A percentile compares a stretch with the other conserved stretches of the same genome.
These are phyloP conservation scores for Chouioia cunea DNA, from an alignment of 2,888 invertebrate species.

Conservation along the genomic window DNA sequence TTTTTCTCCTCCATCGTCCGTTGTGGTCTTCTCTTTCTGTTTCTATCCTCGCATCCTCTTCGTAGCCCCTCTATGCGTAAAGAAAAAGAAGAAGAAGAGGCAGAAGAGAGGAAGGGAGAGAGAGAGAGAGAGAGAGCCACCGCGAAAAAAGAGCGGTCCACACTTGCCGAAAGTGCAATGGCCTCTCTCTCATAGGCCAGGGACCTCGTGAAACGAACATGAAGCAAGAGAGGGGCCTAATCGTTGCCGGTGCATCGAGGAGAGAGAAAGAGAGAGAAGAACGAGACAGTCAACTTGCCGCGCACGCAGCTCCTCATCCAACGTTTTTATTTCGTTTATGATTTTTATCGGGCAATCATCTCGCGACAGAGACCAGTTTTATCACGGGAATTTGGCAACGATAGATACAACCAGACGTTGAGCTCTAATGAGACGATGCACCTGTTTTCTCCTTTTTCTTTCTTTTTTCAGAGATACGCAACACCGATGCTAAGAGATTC, in stretches of 20 bases:
- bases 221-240: no score
- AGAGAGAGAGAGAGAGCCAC: no score
- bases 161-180: conserved; percentile 45
- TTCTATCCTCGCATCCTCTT: conserved; percentile 26
- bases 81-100: no score
- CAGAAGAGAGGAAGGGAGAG: no score
- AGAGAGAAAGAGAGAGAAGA: no score
- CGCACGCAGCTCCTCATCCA: no score
- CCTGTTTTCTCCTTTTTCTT: neutral
- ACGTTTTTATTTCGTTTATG: no score
- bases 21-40: conserved; percentile 32
- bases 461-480: neutral
- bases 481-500: no score
- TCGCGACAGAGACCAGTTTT: neutral
- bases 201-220: conserved; percentile 37
- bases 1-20: conserved; percentile 30
- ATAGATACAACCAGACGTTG: neutral
- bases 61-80: no score
- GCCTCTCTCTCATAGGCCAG: conserved; percentile 48
- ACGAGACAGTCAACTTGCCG: no score
- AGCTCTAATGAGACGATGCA: conserved; percentile 21
- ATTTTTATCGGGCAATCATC: neutral
- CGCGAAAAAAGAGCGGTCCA: no score
- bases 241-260: no score
- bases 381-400: conserved; percentile 12